Base-by-base conservation (phyloP, 2,797 vertebrate species). In the Pangasius sanitwongsei region DNA sequence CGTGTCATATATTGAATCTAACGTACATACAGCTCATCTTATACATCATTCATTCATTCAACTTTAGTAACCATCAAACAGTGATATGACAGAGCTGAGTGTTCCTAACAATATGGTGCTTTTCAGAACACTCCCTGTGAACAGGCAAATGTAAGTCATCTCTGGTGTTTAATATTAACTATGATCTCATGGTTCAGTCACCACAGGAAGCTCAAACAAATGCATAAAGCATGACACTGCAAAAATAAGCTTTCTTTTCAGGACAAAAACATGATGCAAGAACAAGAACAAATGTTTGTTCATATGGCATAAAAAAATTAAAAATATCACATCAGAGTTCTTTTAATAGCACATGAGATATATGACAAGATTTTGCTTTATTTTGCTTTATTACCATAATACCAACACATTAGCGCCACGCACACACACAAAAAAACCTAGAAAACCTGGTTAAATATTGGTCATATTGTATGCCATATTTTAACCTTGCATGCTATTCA, bases 101-200 rank as follows among this genome's bases (percentile, higher is more conserved):
- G 11, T 50, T 55, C 4, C 53, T 57, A 81, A 12, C n/a, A 23
- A 11, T 20, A 57, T 57, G 16, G 2, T 50, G 28, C 11, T n/a
- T 74, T 44, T 74, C 37, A 74, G 37, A 78, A 53, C 48, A 57
- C 11, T 75, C 41, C 23, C 41, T 48, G 20, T 5, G 11, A 75
- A 23, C n/a, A 57, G 72, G 23, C 16, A 74, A 72, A n/a, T 53
- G 50, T 13, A 53, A 77, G 74, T 31, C 4, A 34, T 57, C 23
- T 4, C 77, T 57, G 15, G n/a, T 55, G 77, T 80, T 80, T 80
- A 57, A 55, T 82, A 82, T 82, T 37, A 61, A 61, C 34, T 41
- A 28, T 82, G 23, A 83, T 59, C 8, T 83, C 57, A 61, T 1
- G 5, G 34, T 41, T 63, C 20, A 44, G 44, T 75, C 2, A 48